Percentiles rank a stretch among this genome's conserved stretches.
Evolutionary conservation across 2,797 vertebrate species (phyloP).

Genomic region (Cottoperca gobio): DNA sequence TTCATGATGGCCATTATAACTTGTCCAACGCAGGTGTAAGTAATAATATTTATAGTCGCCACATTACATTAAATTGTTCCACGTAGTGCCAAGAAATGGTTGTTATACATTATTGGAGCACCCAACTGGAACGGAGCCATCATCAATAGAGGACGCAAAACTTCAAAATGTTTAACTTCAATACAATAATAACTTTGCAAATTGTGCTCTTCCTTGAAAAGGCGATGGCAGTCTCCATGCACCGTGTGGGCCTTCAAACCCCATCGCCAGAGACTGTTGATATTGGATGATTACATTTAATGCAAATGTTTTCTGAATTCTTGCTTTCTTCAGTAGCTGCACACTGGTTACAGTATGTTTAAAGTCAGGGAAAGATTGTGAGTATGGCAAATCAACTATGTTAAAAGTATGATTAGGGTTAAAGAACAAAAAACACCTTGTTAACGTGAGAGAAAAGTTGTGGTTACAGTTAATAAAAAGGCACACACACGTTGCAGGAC

Average conservation of each 20-base stretch:
- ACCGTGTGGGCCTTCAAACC: neutral
- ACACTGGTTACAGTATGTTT: too few species aligned
- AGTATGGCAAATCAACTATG: too few species aligned
- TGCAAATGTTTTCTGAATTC: neutral
- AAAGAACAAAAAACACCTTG: neutral
- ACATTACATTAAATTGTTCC: slow-evolving; percentile 15
- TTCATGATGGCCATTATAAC: slow-evolving; percentile 28
- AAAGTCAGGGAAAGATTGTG: too few species aligned
- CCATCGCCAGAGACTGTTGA: neutral
- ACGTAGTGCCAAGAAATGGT: neutral
- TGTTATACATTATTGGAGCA: slow-evolving; percentile 14
- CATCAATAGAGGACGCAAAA: neutral
- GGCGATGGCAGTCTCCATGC: neutral
- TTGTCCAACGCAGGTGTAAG: slow-evolving; percentile 33
- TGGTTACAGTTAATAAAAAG: neutral
- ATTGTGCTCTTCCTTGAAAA: neutral
- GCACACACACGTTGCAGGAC: too few species aligned
- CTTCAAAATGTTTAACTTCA: neutral
- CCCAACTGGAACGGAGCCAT: slow-evolving; percentile 1
- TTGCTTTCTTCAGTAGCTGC: neutral
- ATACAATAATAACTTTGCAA: neutral
- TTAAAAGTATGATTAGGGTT: neutral
- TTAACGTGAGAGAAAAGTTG: neutral
- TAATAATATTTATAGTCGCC: slow-evolving; percentile 28
- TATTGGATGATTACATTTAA: neutral